phyloP scores from a whole-genome alignment of 2,888 invertebrate genomes.

The Scaptomyza parva region DNA sequence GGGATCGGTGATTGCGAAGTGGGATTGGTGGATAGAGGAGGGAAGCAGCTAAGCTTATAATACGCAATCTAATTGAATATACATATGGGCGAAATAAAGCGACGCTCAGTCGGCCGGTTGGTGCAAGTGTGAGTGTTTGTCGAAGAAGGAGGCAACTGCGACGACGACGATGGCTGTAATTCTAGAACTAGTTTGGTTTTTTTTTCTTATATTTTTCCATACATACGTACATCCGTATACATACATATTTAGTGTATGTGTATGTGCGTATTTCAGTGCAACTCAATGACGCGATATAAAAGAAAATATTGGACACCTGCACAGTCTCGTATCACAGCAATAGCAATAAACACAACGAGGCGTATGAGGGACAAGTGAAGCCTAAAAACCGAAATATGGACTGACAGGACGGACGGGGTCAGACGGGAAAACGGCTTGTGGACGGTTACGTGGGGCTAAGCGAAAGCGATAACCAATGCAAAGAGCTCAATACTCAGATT shows the following conservation, averaged over 20 bases:
- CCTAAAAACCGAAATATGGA: conserved; percentile 58
- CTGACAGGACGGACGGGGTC: conserved; percentile 21
- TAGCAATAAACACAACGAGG: conserved; percentile 56
- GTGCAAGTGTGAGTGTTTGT: background rate
- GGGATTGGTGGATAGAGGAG: background rate
- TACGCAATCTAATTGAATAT: conserved; percentile 78
- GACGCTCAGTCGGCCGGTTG: conserved; percentile 31
- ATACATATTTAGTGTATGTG: no score
- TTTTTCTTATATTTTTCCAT: conserved; percentile 20
- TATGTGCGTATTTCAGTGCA: conserved; percentile 44
- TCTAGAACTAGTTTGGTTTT: conserved; percentile 77
- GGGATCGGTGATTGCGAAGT: conserved; percentile 11
- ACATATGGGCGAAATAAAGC: conserved; percentile 71
- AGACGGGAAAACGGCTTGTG: conserved; percentile 4
- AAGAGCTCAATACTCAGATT: background rate
- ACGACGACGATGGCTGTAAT: conserved; percentile 56
- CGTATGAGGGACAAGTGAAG: conserved; percentile 74
- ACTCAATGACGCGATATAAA: conserved; percentile 80
- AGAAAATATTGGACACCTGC: conserved; percentile 83
- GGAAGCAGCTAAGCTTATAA: conserved; percentile 74
- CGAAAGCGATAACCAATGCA: conserved; percentile 44
- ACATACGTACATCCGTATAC: background rate
- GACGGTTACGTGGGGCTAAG: conserved; percentile 47
- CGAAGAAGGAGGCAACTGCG: conserved; percentile 5
- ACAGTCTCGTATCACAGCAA: conserved; percentile 76